Conservation (phyloP, 2,113 vertebrate genomes). For the Pterocles orientalis region DNA sequence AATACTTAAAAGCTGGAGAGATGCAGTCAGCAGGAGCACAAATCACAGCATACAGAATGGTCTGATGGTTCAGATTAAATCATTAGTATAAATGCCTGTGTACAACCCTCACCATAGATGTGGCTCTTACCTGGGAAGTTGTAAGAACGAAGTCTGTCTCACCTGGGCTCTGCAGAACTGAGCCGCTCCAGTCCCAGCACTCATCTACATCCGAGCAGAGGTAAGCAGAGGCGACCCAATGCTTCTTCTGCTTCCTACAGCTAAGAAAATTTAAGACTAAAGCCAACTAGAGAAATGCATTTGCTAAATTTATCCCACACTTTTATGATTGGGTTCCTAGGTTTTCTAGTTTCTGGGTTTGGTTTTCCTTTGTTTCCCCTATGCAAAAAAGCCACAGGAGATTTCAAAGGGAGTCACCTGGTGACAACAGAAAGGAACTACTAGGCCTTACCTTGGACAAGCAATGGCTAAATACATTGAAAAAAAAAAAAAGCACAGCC, state of each 20-base stretch:
- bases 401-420: background rate
- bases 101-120: background rate
- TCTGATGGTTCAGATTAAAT: background rate
- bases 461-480: background rate
- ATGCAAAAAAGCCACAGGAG: background rate
- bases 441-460: background rate
- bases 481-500: background rate
- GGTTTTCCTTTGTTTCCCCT: background rate
- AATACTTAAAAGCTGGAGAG: background rate
- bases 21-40: background rate
- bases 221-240: background rate
- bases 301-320: background rate
- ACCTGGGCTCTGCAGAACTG: fast-evolving
- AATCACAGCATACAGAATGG: background rate
- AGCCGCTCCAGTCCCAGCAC: background rate
- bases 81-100: background rate
- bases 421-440: background rate
- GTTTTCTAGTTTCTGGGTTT: background rate
- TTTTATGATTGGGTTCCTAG: background rate
- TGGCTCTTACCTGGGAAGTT: background rate
- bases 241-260: background rate
- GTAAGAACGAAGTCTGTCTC: fast-evolving
- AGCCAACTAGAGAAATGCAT: background rate
- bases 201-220: fast-evolving
- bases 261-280: background rate